A percentile compares a stretch with the other conserved stretches of the same genome.
Evolutionary conservation across 2,888 invertebrate species (phyloP).

Genomic region (Sympetrum striolatum): DNA sequence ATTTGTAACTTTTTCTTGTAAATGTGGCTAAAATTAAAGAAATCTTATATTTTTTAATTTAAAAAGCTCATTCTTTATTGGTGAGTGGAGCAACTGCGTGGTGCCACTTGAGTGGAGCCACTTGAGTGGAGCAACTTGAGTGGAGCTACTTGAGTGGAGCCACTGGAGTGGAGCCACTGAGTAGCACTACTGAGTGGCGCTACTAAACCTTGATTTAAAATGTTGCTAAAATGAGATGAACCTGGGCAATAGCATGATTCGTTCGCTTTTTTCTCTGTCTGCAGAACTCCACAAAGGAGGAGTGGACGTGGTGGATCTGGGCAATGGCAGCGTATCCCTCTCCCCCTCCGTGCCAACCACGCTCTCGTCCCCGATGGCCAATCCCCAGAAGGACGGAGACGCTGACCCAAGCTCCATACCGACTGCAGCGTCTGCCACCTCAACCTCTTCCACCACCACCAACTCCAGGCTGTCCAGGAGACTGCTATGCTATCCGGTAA

Average conservation of each 20-base stretch:
- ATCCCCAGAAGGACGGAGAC: constrained; percentile 46
- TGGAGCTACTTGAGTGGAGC: too few species aligned
- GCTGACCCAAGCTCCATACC: constrained; percentile 51
- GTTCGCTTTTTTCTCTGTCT: constrained; percentile 56
- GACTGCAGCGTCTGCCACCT: constrained; percentile 49
- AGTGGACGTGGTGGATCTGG: constrained; percentile 55
- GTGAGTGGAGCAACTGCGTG: too few species aligned
- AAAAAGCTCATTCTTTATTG: too few species aligned
- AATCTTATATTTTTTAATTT: too few species aligned
- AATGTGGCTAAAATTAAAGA: too few species aligned
- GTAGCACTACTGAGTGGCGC: too few species aligned
- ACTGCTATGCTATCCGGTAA: constrained; percentile 76
- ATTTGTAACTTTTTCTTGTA: too few species aligned
- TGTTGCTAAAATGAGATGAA: too few species aligned
- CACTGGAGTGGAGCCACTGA: too few species aligned
- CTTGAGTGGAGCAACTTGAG: too few species aligned
- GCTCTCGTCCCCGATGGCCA: constrained; percentile 51
- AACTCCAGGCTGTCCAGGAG: constrained; percentile 77
- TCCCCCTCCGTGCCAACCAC: constrained; percentile 44
- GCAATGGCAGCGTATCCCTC: constrained; percentile 55
- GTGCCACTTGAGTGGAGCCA: too few species aligned
- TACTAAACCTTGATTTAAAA: too few species aligned
- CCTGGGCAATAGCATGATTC: constrained; percentile 15
- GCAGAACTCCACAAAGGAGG: constrained; percentile 85
- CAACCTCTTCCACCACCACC: constrained; percentile 9